Evolutionary conservation across 2,888 invertebrate genomes (phyloP), one percentile per base, ranked within the genome.

Genomic region (Junonia oenone): DNA sequence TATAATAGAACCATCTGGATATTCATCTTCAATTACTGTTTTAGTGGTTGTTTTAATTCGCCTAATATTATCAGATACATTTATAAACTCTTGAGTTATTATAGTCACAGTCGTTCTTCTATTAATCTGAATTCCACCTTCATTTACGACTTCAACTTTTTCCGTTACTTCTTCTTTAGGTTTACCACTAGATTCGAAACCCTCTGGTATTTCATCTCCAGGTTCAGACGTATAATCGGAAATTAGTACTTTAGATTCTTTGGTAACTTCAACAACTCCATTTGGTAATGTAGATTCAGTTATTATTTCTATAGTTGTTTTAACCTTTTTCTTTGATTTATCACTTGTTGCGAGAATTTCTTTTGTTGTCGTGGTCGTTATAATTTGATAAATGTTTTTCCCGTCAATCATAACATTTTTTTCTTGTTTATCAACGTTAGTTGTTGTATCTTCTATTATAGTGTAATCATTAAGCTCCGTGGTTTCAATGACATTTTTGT

Each of bases 251-350:
- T 83, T 84, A 0, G 83, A 66, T 62, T 91, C 87, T 71, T 83
- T 89, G 1, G 82, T 82, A 1, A 87, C 71, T 81, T 90, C 87
- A 37, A 78, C 81, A 57, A 79, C 69, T 11, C 87, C 88, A 56
- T 85, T 75, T 2, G 86, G 76, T 51, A 77, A 71, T 48, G 68
- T 75, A 14, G 81, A 82, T 66, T 89, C 84, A 26, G 88, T 89
- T 0, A 84, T 63, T 0, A 80, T 87, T 71, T 88, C 85, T 2
- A 80, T 58, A 0, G 84, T 87, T 0, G 80, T 88, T 66, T 82
- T 87, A 0, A 84, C 4, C 72, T 90, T 90, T 67, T 76, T 88
- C 51, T 72, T 82, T 40, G 71, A 66, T 57, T 69, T 79, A 51
- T 84, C 81, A 54, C 65, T 66, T 27, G 75, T 76, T 33, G 75